These are phyloP conservation scores for Lasioglossum malachurum DNA, from an alignment of 2,888 invertebrate genomes.

Conservation along the genomic window DNA sequence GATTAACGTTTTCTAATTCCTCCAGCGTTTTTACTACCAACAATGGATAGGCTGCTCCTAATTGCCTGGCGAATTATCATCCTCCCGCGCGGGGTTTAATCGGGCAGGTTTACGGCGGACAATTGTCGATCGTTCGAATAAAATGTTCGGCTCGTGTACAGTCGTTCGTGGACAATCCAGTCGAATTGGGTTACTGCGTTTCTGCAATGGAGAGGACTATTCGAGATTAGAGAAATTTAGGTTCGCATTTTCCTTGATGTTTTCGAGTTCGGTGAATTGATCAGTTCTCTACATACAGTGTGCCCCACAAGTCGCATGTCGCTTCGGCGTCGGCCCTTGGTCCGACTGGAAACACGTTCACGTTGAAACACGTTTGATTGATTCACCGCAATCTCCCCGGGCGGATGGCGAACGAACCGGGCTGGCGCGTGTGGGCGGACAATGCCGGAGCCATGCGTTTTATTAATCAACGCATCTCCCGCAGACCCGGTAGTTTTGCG, in stretches of 20 bases:
- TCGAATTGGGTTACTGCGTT: background rate
- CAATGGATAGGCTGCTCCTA: conserved; percentile 32
- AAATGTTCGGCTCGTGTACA: background rate
- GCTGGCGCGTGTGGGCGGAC: conserved; percentile 12
- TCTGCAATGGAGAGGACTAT: too few species aligned
- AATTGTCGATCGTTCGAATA: conserved; percentile 23
- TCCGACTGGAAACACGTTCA: too few species aligned
- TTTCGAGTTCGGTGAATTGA: background rate
- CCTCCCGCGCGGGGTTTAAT: conserved; percentile 21
- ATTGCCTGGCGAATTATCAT: conserved; percentile 47
- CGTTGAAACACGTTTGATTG: conserved; percentile 45
- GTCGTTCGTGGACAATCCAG: background rate
- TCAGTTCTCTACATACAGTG: too few species aligned
- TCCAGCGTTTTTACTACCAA: conserved; percentile 37
- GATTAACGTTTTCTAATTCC: conserved; percentile 67
- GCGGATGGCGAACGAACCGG: conserved; percentile 23
- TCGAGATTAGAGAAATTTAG: background rate
- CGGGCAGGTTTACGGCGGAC: conserved; percentile 23
- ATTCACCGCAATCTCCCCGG: conserved; percentile 35
- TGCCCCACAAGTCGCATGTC: too few species aligned
- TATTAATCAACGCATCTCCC: conserved; percentile 52
- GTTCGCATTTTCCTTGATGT: background rate
- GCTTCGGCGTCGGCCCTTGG: too few species aligned
- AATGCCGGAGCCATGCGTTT: conserved; percentile 41
- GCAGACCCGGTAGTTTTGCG: conserved; percentile 41